These are phyloP conservation scores for Cettia cetti DNA, from an alignment of 2,113 vertebrate genomes.

Conservation along the genomic window DNA sequence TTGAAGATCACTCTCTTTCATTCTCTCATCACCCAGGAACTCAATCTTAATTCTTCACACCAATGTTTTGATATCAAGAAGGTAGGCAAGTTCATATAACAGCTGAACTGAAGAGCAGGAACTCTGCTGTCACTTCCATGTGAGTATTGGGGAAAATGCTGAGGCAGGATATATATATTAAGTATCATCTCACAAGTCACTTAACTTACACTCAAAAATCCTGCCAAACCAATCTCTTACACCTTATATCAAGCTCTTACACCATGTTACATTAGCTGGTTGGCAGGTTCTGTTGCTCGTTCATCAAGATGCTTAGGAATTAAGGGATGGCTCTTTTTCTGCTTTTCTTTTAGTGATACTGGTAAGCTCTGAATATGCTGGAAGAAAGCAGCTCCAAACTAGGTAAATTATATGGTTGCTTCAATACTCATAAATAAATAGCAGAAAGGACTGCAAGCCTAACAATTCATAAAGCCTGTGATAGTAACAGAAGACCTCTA, in stretches of 20 bases:
- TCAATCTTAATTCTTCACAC: background rate
- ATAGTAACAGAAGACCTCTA: background rate
- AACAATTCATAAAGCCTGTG: background rate
- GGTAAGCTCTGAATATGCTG: background rate
- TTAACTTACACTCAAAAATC: background rate
- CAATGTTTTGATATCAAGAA: background rate
- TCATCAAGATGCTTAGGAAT: background rate
- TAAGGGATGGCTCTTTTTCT: background rate
- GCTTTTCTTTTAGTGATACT: background rate
- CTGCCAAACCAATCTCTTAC: background rate
- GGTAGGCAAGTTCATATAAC: background rate
- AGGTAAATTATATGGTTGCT: accelerated
- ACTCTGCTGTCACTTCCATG: background rate
- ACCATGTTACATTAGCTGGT: background rate
- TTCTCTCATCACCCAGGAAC: background rate
- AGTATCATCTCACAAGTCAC: background rate
- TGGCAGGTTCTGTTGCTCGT: background rate
- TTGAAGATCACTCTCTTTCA: background rate
- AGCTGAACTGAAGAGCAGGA: background rate
- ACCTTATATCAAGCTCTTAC: background rate
- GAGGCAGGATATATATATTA: background rate
- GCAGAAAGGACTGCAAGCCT: background rate
- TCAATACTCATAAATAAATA: background rate
- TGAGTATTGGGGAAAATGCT: background rate
- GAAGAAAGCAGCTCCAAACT: background rate